Evolutionary conservation across 1,140 invertebrate species (phyloP), one percentile per base, ranked within the genome.

Genomic region (Trichoplusia ni): DNA sequence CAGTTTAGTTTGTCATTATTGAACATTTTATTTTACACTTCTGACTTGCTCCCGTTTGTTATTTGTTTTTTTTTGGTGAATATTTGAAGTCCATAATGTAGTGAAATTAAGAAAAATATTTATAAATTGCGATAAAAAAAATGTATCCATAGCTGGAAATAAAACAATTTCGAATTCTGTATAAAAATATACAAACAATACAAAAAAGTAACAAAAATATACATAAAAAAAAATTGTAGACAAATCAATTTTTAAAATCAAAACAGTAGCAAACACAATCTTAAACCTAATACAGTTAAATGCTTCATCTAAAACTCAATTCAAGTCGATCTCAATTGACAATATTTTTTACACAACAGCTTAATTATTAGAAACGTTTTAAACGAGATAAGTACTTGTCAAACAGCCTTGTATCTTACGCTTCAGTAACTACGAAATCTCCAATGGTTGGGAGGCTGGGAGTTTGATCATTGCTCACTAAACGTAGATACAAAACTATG

Each of bases 341-440:
- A 54, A 54, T 54, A 54, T 53, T 54, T 58, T 42, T 58, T 58
- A 58, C 54, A 35, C 56, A 60, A 53, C 31, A 23, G 16, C 11
- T 54, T 54, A 54, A 33, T 58, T 44, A 58, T 58, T 44, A 44
- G 54, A 58, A 71, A 71, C 64, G 46, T 64, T 35, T 72, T 62
- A 72, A 68, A 54, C 58, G 40, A 61, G 62, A 67, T 69, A 64
- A 69, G 33, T 63, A 68, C 67, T 75, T 75, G 69, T 70, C 69
- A 51, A 49, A 42, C 60, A 79, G 68, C 73, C 76, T 79, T 79
- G 73, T 74, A 67, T 53, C 60, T 54, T 60, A 73, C 69, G 76
- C 51, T 74, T 70, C 76, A 79, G 27, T 76, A 68, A 61, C 58
- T 67, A 42, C 54, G 69, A 75, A 75, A 78, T 75, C 70, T 67